Evolutionary conservation across 2,113 vertebrate genomes (phyloP).

Genomic region (Antidorcas marsupialis): DNA sequence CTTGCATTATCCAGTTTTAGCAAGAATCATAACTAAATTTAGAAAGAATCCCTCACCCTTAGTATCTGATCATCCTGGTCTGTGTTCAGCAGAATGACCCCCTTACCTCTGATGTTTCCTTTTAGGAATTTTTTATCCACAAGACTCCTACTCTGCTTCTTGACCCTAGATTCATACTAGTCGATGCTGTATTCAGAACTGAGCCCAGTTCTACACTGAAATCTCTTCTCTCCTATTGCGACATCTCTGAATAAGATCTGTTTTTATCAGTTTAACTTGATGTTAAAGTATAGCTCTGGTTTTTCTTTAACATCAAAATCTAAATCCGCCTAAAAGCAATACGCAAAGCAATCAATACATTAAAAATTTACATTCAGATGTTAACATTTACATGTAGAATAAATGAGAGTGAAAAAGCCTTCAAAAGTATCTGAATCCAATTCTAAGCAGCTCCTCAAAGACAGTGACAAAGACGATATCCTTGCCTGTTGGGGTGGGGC

Average conservation of each 20-base stretch:
- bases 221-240: neutral
- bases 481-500: conserved; percentile 91
- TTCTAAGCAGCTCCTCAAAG: neutral
- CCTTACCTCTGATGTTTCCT: neutral
- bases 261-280: neutral
- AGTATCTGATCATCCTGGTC: neutral
- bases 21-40: neutral
- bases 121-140: neutral
- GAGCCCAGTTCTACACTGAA: neutral
- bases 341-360: neutral
- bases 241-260: neutral
- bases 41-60: neutral
- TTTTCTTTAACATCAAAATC: neutral
- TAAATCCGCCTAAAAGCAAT: neutral
- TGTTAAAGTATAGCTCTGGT: neutral
- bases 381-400: neutral
- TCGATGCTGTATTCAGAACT: neutral
- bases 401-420: neutral
- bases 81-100: neutral
- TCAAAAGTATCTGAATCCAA: neutral
- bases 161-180: neutral
- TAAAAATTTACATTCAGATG: neutral
- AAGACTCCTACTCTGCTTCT: neutral
- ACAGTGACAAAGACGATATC: neutral
- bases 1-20: neutral